Evolutionary conservation across 2,888 invertebrate species (phyloP).

Genomic region (Podabrus alpinus): DNA sequence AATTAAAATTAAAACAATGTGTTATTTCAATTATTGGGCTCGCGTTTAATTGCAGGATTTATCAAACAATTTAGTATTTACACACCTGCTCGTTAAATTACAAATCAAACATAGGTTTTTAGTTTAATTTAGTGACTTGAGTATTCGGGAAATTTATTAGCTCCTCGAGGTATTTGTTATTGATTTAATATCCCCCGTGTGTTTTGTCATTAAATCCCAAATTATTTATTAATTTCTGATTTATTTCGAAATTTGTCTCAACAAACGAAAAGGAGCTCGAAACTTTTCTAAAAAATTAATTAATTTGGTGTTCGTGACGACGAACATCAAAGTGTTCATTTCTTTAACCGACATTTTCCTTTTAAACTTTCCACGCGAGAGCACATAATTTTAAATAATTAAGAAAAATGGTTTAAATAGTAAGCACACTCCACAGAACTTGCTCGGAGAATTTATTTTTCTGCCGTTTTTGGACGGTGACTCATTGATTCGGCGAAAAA

Average conservation of each 20-base stretch:
- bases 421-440: not conserved
- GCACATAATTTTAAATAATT: too few species aligned
- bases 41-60: not conserved
- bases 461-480: not conserved
- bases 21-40: not conserved
- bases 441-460: not conserved
- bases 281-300: not conserved
- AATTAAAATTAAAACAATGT: not conserved
- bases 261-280: not conserved
- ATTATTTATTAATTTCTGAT: not conserved
- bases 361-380: not conserved
- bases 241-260: not conserved
- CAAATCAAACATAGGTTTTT: not conserved
- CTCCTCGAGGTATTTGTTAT: not conserved
- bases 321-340: not conserved
- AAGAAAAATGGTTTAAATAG: too few species aligned
- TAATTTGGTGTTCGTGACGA: not conserved
- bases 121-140: not conserved
- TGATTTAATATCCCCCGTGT: not conserved
- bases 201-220: not conserved
- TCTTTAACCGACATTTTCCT: not conserved
- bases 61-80: not conserved
- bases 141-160: not conserved
- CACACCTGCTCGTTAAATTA: not conserved
- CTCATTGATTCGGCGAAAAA: not conserved